Base-by-base conservation (phyloP, 2,888 invertebrate species). In the Melinopterus prodromus region DNA sequence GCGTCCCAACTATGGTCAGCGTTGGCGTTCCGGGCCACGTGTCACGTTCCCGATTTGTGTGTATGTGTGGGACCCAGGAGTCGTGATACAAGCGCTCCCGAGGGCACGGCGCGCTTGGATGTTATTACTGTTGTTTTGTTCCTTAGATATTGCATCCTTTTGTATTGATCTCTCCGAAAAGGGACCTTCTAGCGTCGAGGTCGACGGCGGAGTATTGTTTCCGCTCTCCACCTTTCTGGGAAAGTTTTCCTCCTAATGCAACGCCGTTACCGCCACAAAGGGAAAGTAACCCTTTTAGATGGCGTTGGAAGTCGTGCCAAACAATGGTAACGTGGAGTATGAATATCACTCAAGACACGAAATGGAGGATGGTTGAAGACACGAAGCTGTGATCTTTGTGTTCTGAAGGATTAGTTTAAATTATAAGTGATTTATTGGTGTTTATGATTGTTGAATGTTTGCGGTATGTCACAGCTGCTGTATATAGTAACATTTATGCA, bases 111-210 rank as follows among this genome's bases (percentile, higher is more conserved):
- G 86, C 86, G 87, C 85, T 86, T 87, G 84, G 87, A 87, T 88
- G 88, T 88, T 88, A 88, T 88, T 88, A 87, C 87, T 87, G 86
- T 88, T 88, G 88, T 88, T 88, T 88, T 86, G 87, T 87, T 88
- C 87, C 86, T 83, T 82, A 82, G 84, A 86, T 86, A 87, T 86
- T 85, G 85, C 85, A 84, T 84, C 83, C 84, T 84, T 83, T 83
- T 82, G 81, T 81, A 80, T 80, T 79, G 80, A 82, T 82, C 53
- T 53, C 12, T 79, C 81, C 79, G 81, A 82, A 81, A 81, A 81
- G 77, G 80, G 80, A 71, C 35, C 80, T 80, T 79, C 53, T 71
- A 26, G 12, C 75, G 36, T 6, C 5, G 53, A 53, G 53, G 53
- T 53, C 53, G 53, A 26, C 2, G 26, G 26, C 1, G 5, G 53